Base-by-base conservation (phyloP, 1,140 invertebrate genomes). In the Drosophila nikananu region DNA sequence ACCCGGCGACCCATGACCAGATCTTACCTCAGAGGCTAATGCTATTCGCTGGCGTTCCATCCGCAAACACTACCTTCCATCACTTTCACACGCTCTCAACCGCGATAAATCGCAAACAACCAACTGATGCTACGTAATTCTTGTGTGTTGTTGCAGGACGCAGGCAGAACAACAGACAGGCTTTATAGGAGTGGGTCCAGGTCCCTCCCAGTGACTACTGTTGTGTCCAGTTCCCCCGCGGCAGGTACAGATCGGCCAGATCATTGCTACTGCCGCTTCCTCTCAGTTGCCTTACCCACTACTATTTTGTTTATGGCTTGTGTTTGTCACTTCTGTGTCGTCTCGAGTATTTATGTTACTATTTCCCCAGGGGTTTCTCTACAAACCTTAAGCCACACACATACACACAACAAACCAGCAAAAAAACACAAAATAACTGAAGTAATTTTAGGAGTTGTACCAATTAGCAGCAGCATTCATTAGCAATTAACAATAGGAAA, bases 81-180 rank as follows among this genome's bases (percentile, higher is more conserved):
- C 48, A 44, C 21, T 6, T 44, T 41, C 39, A 54, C 17, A 30
- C 19, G 46, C 41, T 46, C 10, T 68, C 55, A 55, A 17, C 32
- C 21, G 35, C 51, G 66, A 27, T 21, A 15, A 35, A 27, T 44
- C 25, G 37, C 67, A 46, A 37, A 19, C 30, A 30, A 54, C 27
- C 57, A 41, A 44, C 59, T 82, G 37, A 55, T 62, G 57, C 30
- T 75, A 49, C 32, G 39, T 30, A 72, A 72, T 58, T 83, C 55
- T 83, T 83, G 77, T 83, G 72, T 84, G 81, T 83, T 84, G 81
- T 83, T 83, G 42, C 77, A 80, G 71, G 81, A 70, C 73, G 77
- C 81, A 72, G 71, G 71, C 75, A 80, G 21, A 61, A 64, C 66
- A 71, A 64, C 67, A 72, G 35, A 67, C 67, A 66, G 66, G 60